Evolutionary conservation across 2,888 invertebrate genomes (phyloP).

Genomic region (Beris chalybata): DNA sequence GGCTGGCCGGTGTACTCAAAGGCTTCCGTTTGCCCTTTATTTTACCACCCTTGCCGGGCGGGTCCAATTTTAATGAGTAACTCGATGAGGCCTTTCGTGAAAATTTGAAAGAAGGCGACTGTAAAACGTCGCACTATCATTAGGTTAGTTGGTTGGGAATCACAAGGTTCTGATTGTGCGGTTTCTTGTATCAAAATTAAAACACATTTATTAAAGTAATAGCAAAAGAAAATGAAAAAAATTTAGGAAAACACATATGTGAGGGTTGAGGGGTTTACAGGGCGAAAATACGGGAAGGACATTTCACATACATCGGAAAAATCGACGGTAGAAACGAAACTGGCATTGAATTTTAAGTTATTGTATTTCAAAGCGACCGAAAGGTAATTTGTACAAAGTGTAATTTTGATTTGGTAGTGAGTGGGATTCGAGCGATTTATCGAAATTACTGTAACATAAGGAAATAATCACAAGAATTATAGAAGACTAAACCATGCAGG

Average conservation of each 20-base stretch:
- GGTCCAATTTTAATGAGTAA: constrained; percentile 92
- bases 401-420: no score
- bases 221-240: neutral
- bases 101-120: constrained; percentile 98
- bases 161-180: constrained; percentile 58
- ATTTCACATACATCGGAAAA: no score
- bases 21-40: constrained; percentile 88
- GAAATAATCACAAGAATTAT: no score
- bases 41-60: constrained; percentile 83
- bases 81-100: constrained; percentile 96
- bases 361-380: no score
- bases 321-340: no score
- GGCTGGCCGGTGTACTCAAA: constrained; percentile 90
- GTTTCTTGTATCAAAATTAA: constrained; percentile 40
- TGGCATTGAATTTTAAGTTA: no score
- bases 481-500: no score
- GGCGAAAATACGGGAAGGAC: no score
- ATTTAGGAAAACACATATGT: neutral
- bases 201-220: neutral
- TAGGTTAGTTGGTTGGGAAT: constrained; percentile 59
- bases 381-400: no score
- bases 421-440: no score
- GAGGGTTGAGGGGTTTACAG: no score
- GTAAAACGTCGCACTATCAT: constrained; percentile 68
- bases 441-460: no score